phyloP scores from a whole-genome alignment of 2,113 vertebrate species.

The Melospiza georgiana region DNA sequence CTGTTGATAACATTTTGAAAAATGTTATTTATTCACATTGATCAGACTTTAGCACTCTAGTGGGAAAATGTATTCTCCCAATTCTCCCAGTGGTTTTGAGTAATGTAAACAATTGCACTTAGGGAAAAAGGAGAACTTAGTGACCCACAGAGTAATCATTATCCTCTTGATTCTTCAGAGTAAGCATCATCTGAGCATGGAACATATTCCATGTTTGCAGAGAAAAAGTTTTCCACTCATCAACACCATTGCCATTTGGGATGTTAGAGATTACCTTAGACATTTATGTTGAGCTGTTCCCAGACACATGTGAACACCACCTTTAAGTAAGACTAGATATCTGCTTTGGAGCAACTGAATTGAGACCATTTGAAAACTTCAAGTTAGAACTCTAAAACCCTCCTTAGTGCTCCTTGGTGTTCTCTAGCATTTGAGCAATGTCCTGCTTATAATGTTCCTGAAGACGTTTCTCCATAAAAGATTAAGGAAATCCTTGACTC shows the following conservation, averaged over 20 bases:
- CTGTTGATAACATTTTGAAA: too few relatives aligned
- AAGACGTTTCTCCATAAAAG: neutral
- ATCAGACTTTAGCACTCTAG: neutral
- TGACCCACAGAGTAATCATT: neutral
- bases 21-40: neutral
- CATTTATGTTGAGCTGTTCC: neutral
- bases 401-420: neutral
- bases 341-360: neutral
- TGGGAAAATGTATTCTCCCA: neutral
- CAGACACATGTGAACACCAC: neutral
- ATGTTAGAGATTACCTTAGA: neutral
- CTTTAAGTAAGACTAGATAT: neutral
- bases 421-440: neutral
- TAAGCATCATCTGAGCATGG: neutral
- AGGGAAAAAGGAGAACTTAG: neutral
- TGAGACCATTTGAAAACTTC: neutral
- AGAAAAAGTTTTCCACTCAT: neutral
- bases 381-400: neutral
- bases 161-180: neutral
- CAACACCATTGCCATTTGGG: neutral
- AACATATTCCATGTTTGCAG: neutral
- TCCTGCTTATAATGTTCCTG: accelerated
- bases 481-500: neutral
- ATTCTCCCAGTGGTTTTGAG: neutral
- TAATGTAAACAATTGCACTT: neutral